A percentile compares a stretch with the other conserved stretches of the same genome.
These are phyloP conservation scores for Hypomesus transpacificus DNA, from an alignment of 2,113 vertebrate species.

Conservation along the genomic window DNA sequence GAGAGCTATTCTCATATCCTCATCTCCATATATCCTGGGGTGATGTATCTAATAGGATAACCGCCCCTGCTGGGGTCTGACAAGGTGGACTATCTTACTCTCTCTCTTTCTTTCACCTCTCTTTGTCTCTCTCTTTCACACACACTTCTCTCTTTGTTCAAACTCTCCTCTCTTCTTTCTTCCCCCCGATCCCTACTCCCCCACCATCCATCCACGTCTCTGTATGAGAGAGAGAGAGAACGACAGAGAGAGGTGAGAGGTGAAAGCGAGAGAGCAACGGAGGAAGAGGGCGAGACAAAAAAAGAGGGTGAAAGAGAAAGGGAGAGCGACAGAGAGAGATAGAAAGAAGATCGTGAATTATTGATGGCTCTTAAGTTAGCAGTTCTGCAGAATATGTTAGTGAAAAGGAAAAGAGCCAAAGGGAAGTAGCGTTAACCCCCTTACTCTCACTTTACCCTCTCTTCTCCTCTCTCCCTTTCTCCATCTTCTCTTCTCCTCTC, in stretches of 20 bases:
- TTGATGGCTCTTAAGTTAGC: slow-evolving; percentile 11
- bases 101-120: neutral
- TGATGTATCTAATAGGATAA: slow-evolving; percentile 13
- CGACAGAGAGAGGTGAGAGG: too few species aligned
- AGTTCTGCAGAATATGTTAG: neutral
- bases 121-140: slow-evolving; percentile 1
- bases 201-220: neutral
- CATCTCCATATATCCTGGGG: slow-evolving; percentile 25
- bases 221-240: neutral
- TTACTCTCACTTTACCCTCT: neutral
- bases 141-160: neutral
- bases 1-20: slow-evolving; percentile 28
- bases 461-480: neutral
- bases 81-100: neutral
- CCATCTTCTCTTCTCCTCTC: neutral
- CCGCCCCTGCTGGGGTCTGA: neutral
- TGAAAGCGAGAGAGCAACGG: neutral
- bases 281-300: neutral
- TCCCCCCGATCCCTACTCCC: neutral
- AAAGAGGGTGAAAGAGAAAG: neutral
- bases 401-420: neutral
- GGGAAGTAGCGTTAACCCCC: neutral
- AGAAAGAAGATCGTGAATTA: neutral
- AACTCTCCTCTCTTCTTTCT: neutral
- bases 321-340: neutral